A percentile compares a stretch with the other conserved stretches of the same genome.
Evolutionary conservation across 2,113 vertebrate species (phyloP).

Genomic region (Xyliphius kryptos): DNA sequence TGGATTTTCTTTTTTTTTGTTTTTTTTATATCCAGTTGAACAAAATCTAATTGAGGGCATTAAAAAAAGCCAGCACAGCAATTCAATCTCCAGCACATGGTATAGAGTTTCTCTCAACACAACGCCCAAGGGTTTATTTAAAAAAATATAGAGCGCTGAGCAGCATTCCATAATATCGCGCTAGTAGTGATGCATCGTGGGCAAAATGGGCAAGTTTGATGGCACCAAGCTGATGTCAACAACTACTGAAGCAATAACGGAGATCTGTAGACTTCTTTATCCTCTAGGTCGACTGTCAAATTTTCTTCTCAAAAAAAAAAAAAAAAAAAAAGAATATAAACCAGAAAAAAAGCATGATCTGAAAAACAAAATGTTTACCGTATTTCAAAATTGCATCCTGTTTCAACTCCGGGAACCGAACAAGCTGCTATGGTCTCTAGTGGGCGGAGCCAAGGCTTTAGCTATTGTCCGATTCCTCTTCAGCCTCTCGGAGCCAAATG

Average conservation of each 20-base stretch:
- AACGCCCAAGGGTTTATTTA: conserved; percentile 51
- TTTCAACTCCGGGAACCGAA: too few species aligned
- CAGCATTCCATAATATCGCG: conserved; percentile 49
- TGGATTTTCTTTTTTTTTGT: too few species aligned
- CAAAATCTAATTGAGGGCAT: too few species aligned
- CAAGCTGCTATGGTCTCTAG: too few species aligned
- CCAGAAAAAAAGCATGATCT: too few species aligned
- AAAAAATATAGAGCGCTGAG: conserved; percentile 59
- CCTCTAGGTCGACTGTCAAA: conserved; percentile 32
- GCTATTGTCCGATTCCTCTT: conserved; percentile 93
- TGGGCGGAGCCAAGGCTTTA: conserved; percentile 62
- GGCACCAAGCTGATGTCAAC: conserved; percentile 26
- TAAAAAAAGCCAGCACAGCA: too few species aligned
- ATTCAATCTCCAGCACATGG: too few species aligned
- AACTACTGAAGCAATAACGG: conserved; percentile 49
- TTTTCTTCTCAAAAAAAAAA: conserved; percentile 38
- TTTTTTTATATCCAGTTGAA: too few species aligned
- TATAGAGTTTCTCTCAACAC: conserved; percentile 33
- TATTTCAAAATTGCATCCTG: too few species aligned
- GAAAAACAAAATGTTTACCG: too few species aligned
- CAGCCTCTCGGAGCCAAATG: conserved; percentile 89
- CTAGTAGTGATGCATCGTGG: too few species aligned
- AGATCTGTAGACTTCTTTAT: conserved; percentile 37
- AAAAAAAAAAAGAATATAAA: conserved; percentile 30
- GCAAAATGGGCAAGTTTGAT: too few species aligned